These are phyloP conservation scores for Xanthia icteritia DNA, from an alignment of 2,888 invertebrate species.

Conservation along the genomic window DNA sequence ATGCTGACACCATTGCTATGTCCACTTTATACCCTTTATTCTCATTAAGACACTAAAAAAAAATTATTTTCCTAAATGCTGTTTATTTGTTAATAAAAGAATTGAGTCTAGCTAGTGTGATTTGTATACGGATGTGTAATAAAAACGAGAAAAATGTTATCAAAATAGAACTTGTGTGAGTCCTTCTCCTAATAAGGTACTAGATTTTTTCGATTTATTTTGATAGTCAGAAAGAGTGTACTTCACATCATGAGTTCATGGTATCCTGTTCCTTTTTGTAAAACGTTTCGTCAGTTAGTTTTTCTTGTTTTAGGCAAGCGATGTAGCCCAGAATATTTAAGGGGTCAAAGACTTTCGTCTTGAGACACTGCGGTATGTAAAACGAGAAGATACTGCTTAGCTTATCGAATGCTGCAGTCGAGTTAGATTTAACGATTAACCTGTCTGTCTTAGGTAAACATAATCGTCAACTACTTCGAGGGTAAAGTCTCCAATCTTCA, in stretches of 20 bases:
- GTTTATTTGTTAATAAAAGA: slow-evolving; percentile 15
- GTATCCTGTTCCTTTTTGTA: neutral
- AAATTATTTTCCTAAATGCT: neutral
- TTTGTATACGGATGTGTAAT: neutral
- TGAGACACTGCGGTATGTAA: no score
- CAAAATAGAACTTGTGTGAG: neutral
- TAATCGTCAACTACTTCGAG: no score
- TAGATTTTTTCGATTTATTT: neutral
- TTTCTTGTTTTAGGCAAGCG: no score
- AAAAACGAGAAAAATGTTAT: neutral
- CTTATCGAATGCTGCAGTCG: no score
- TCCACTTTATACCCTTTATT: slow-evolving; percentile 19
- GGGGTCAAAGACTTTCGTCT: no score
- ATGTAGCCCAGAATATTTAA: no score
- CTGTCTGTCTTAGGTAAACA: no score
- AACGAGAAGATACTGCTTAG: no score
- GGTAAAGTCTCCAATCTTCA: no score
- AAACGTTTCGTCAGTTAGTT: neutral
- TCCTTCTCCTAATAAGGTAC: neutral
- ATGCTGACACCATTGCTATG: slow-evolving; percentile 12
- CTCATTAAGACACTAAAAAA: neutral
- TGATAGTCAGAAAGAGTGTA: neutral
- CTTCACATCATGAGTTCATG: neutral
- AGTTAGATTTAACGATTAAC: no score
- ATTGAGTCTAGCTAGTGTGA: neutral